Evolutionary conservation across 1,140 invertebrate species (phyloP).

Genomic region (Drosophila mayri): DNA sequence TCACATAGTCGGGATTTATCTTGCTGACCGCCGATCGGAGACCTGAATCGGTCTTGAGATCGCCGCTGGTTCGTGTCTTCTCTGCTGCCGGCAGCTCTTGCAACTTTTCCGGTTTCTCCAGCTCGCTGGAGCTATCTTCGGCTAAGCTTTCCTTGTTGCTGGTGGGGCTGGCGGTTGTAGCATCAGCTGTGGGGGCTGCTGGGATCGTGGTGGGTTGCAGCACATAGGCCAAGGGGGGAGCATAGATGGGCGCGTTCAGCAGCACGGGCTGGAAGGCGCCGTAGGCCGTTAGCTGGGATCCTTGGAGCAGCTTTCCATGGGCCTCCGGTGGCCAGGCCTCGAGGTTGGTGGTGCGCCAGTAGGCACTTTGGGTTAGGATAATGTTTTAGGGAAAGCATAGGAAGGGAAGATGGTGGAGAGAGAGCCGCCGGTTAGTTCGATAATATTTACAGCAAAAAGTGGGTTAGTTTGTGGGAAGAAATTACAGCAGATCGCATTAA

Average conservation of each 20-base stretch:
- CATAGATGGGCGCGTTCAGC: constrained; percentile 52
- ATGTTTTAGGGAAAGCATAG: constrained; percentile 22
- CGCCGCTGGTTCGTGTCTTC: constrained; percentile 52
- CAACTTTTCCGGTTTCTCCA: constrained; percentile 59
- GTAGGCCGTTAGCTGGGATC: constrained; percentile 23
- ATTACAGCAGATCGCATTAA: neutral
- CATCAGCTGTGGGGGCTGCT: constrained; percentile 10
- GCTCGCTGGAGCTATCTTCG: constrained; percentile 33
- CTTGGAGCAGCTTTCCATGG: constrained; percentile 18
- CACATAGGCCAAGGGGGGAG: constrained; percentile 49
- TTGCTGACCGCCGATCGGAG: constrained; percentile 64
- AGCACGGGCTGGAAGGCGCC: constrained; percentile 41
- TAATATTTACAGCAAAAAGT: constrained; percentile 66
- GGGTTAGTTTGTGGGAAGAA: constrained; percentile 17
- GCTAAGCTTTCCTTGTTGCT: constrained; percentile 36
- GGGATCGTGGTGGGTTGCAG: constrained; percentile 48
- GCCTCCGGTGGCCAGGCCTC: constrained; percentile 68
- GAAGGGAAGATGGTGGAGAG: constrained; percentile 32
- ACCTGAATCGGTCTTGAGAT: constrained; percentile 62
- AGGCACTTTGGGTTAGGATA: constrained; percentile 56
- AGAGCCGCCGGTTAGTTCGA: constrained; percentile 60
- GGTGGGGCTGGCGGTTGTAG: constrained; percentile 42
- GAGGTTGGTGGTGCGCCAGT: constrained; percentile 71
- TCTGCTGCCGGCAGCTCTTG: constrained; percentile 34
- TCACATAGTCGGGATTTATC: constrained; percentile 75